Conservation (phyloP, 2,797 vertebrate genomes). For the Gobionotothen gibberifrons region DNA sequence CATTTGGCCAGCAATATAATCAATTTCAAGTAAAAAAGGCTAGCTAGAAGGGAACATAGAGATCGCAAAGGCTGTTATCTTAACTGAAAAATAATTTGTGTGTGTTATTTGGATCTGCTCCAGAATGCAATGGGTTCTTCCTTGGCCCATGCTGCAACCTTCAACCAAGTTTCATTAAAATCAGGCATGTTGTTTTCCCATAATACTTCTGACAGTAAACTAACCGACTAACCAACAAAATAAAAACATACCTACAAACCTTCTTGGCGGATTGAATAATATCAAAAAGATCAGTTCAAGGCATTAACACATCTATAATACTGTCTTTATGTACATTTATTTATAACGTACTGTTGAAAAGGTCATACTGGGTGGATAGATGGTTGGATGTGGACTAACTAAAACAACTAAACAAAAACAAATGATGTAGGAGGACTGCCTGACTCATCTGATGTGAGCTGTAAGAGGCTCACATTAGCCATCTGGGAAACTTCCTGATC, state of each 20-base stretch:
- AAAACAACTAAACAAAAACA: slow-evolving; percentile 23
- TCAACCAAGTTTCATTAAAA: no score
- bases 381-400: not conserved
- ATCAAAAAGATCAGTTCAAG: not conserved
- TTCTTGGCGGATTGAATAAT: no score
- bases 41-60: not conserved
- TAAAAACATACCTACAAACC: no score
- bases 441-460: slow-evolving; percentile 56
- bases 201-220: no score
- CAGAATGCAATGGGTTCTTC: no score
- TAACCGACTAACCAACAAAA: no score
- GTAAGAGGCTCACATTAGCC: slow-evolving; percentile 25
- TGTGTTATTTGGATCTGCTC: no score
- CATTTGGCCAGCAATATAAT: not conserved
- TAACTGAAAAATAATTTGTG: no score
- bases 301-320: not conserved
- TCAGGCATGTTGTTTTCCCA: no score
- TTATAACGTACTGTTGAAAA: not conserved
- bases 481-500: slow-evolving; percentile 39
- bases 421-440: slow-evolving; percentile 44
- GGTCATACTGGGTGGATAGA: not conserved
- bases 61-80: no score
- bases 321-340: not conserved
- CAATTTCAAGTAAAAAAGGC: not conserved
- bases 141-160: no score